phyloP scores from a whole-genome alignment of 2,113 vertebrate species.

The Rutilus rutilus region DNA sequence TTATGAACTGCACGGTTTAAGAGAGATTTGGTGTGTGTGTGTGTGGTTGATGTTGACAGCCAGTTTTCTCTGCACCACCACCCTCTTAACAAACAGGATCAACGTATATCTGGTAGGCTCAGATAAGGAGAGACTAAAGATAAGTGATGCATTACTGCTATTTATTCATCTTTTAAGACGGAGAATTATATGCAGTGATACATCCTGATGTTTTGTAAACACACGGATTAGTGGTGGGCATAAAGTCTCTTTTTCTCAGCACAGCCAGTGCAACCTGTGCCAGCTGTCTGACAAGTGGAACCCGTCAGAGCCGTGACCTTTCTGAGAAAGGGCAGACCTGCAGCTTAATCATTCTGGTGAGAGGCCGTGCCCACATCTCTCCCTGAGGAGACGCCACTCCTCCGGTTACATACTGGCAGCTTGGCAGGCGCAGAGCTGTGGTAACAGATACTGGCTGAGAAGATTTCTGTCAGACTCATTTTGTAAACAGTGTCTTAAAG shows the following conservation, averaged over 20 bases:
- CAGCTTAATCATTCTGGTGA: conserved; percentile 57
- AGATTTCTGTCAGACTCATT: conserved; percentile 56
- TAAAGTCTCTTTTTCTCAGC: conserved; percentile 11
- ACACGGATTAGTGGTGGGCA: conserved; percentile 10
- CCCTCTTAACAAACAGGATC: conserved; percentile 23
- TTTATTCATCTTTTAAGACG: conserved; percentile 12
- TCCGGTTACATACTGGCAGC: conserved; percentile 51
- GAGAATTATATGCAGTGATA: background rate
- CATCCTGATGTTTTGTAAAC: conserved; percentile 24
- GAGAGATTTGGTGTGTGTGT: background rate
- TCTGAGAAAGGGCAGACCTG: conserved; percentile 32
- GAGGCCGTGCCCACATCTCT: conserved; percentile 46
- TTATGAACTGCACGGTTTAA: background rate
- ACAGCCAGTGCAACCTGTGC: conserved; percentile 34
- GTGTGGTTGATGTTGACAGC: background rate
- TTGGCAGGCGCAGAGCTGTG: conserved; percentile 27
- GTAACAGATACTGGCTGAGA: conserved; percentile 56
- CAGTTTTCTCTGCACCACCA: conserved; percentile 6
- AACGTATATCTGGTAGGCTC: conserved; percentile 16
- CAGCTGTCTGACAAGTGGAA: conserved; percentile 39
- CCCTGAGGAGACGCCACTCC: conserved; percentile 46
- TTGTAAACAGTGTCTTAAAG: conserved; percentile 41
- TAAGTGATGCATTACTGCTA: background rate
- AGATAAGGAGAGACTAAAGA: conserved; percentile 20
- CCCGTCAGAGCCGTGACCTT: conserved; percentile 50